Percentiles rank a stretch among this genome's conserved stretches.
phyloP scores from a whole-genome alignment of 2,113 vertebrate genomes.

The Dromiciops gliroides region DNA sequence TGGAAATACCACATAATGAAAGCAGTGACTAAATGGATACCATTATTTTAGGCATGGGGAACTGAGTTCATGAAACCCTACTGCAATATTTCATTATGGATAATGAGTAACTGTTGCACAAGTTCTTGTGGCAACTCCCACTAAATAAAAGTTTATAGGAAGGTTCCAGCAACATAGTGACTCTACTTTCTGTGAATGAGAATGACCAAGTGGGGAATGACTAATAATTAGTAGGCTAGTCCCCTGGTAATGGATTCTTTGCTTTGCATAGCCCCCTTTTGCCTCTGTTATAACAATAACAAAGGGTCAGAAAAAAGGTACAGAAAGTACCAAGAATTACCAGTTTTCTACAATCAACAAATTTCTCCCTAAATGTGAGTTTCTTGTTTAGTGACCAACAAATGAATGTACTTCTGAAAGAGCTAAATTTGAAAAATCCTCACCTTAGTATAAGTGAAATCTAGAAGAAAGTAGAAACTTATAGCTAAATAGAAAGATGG shows the following conservation, averaged over 20 bases:
- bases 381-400: neutral
- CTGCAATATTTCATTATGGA: neutral
- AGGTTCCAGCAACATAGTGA: neutral
- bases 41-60: neutral
- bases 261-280: neutral
- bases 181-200: neutral
- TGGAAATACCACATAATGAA: neutral
- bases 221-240: neutral
- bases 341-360: neutral
- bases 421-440: neutral
- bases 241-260: neutral
- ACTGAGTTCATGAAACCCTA: neutral
- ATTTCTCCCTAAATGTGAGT: neutral
- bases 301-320: neutral
- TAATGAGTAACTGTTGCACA: neutral
- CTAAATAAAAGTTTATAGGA: neutral
- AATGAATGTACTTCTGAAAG: neutral
- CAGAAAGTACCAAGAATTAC: neutral
- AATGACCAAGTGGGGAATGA: neutral
- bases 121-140: neutral
- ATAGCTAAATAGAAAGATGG: neutral
- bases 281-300: neutral
- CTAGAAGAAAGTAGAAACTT: neutral
- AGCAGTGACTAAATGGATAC: neutral
- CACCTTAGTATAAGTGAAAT: neutral